Base-by-base conservation (phyloP, 37 sponge, comb jelly and placozoan species). In the Hormiphora californensis region DNA sequence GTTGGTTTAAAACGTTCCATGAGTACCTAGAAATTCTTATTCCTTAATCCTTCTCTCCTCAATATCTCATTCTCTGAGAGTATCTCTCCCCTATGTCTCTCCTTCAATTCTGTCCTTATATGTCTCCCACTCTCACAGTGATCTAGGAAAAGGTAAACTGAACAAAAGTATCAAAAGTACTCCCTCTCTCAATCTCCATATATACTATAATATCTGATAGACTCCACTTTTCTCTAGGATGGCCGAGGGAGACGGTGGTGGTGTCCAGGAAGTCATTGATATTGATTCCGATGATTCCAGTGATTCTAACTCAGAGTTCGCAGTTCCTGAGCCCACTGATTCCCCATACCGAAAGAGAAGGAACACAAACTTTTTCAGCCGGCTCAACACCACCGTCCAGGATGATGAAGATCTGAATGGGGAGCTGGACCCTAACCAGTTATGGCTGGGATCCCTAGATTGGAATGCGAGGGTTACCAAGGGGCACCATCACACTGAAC, bases 251-350 rank as follows among this genome's bases (percentile, higher is more conserved):
- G 38, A 65, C 21, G 27, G 27, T 57, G 36, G 38, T 36, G 38
- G 35, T 65, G 81, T 46, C 1, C 81, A 73, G 38, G 81, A 73
- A 40, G 44, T 73, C 1, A 73, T 73, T 25, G 81, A 73, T 30
- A 73, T 73, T 41, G 81, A 73, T 30, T 73, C 81, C 23, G 81
- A 73, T 40, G 81, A 40, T 73, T 57, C 28, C 59, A 36, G 25
- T 19, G 46, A 73, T 4, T 25, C 40, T n/a, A 46, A 73, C 25
- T 40, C 81, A n/a, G 81, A 73, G 44, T 73, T 73, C 27, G 43
- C 40, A 23, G 43, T 46, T 4, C 43, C 43, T 40, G 81, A 73
- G 25, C 43, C 81, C 0, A 73, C 46, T 73, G 81, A n/a, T n/a
- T n/a, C 81, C 12, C 21, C 46, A n/a, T 73, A 73, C 81, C 43